phyloP scores from a whole-genome alignment of 2,888 invertebrate species.

The Drosophila anomelani region DNA sequence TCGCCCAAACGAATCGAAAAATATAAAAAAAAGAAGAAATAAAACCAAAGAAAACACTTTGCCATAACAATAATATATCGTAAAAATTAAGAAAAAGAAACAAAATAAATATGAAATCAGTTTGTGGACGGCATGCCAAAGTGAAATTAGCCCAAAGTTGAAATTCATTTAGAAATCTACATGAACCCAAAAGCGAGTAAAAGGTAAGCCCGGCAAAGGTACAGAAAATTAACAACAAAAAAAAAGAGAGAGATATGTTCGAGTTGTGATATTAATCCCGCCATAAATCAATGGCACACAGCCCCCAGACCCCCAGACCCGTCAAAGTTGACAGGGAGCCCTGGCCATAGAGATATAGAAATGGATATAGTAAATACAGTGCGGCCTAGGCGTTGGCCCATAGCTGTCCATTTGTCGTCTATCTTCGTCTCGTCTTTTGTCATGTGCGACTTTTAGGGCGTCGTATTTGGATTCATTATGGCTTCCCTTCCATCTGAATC shows the following conservation, averaged over 20 bases:
- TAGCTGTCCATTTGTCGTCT: conserved; percentile 50
- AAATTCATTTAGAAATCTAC: conserved; percentile 74
- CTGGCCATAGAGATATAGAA: conserved; percentile 17
- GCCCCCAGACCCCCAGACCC: conserved; percentile 17
- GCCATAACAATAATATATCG: conserved; percentile 2
- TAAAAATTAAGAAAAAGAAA: conserved; percentile 27
- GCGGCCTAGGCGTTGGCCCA: conserved; percentile 44
- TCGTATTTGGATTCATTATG: conserved; percentile 25
- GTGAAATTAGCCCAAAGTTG: conserved; percentile 77
- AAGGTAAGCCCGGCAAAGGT: conserved; percentile 26
- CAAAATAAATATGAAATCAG: conserved; percentile 50
- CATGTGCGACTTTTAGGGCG: conserved; percentile 53
- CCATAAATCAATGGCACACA: conserved; percentile 67
- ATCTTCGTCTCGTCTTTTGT: conserved; percentile 41
- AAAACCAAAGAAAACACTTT: conserved; percentile 34
- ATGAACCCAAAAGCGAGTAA: conserved; percentile 57
- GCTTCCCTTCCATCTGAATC: conserved; percentile 32
- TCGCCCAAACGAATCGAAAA: conserved; percentile 1
- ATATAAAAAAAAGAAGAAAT: neutral
- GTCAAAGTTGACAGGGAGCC: conserved; percentile 46
- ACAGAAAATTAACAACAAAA: conserved; percentile 34
- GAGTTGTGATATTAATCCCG: conserved; percentile 68
- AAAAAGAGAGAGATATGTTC: conserved; percentile 26
- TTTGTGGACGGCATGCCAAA: conserved; percentile 53
- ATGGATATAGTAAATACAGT: neutral